Conservation (phyloP, 2,888 invertebrate genomes). For the Pantelozetes paolii region DNA sequence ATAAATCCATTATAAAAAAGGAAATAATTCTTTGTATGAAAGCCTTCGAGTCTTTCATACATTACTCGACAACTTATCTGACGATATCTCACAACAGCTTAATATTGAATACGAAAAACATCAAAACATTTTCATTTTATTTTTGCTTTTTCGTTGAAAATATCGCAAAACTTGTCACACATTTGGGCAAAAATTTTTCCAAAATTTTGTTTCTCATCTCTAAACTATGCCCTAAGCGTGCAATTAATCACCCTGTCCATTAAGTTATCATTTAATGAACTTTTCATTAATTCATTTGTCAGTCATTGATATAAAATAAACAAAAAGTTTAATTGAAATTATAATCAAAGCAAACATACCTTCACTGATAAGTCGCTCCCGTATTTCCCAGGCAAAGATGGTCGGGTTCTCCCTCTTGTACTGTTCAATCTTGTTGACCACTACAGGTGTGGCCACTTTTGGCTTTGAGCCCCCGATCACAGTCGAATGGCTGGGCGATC, state of each 20-base stretch:
- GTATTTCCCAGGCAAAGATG: constrained; percentile 98
- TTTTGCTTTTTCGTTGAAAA: neutral
- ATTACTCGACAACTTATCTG: constrained; percentile 6
- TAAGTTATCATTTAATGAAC: constrained; percentile 35
- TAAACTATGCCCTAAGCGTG: neutral
- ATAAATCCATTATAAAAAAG: neutral
- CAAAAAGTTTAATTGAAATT: too few relatives aligned
- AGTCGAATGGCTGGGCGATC: constrained; percentile 49
- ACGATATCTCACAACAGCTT: constrained; percentile 31
- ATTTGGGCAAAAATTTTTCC: neutral
- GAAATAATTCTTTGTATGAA: neutral
- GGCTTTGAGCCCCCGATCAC: constrained; percentile 92
- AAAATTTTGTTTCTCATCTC: neutral
- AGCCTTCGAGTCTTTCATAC: neutral
- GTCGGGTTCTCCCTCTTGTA: constrained; percentile 97
- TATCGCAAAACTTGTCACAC: constrained; percentile 27
- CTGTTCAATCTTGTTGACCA: constrained; percentile 95
- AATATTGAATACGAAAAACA: constrained; percentile 5
- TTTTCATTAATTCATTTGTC: constrained; percentile 18
- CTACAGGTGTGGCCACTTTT: constrained; percentile 94
- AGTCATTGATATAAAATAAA: constrained; percentile 31
- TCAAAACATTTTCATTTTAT: neutral
- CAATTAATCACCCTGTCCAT: constrained; percentile 33
- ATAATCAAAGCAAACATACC: too few relatives aligned
- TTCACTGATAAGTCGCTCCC: constrained; percentile 92